Base-by-base conservation (phyloP, 2,113 vertebrate species). In the Lophius piscatorius region DNA sequence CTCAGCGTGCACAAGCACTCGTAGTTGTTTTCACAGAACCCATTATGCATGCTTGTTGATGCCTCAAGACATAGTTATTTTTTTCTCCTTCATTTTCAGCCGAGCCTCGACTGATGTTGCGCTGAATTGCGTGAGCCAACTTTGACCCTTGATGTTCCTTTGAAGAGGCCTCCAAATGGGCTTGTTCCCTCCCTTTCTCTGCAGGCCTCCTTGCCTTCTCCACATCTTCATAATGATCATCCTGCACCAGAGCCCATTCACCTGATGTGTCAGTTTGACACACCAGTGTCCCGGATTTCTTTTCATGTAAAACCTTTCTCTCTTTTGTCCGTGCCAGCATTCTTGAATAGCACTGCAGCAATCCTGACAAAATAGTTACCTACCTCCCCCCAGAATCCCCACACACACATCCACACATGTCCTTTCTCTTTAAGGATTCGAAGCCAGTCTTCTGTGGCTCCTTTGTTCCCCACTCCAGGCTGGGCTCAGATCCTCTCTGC, bases 381-480 rank as follows among this genome's bases (percentile, higher is more conserved):
- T 76, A 52, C 63, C 70, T 81, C 66, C 59, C 52, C 66, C 33
- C 58, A 57, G 66, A 67, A 66, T 69, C 65, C 44, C 51, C 52
- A 54, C 59, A 41, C 35, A 56, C 55, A 41, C 22, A 9, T 39
- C 10, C 48, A 31, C 38, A 13, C 67, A 31, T 46, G 51, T 51
- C 42, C 38, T 61, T 72, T 65, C 60, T 81, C 75, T 78, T 77
- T 82, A 64, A 61, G 64, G 76, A 86, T 87, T 84, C 76, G 63
- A 59, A 83, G 74, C 76, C 66, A 62, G 71, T 76, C 78, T 79
- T 84, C 74, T 81, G 67, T 23, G 63, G 66, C 61, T 83, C 78
- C 78, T 90, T 87, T 87, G 86, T 90, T 87, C 82, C 64, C 63
- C 69, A 70, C 83, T 85, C 76, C 82, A 84, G 80, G 88, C 84